phyloP scores from a whole-genome alignment of 2,888 invertebrate genomes.

The Sarcophaga caerulescens region DNA sequence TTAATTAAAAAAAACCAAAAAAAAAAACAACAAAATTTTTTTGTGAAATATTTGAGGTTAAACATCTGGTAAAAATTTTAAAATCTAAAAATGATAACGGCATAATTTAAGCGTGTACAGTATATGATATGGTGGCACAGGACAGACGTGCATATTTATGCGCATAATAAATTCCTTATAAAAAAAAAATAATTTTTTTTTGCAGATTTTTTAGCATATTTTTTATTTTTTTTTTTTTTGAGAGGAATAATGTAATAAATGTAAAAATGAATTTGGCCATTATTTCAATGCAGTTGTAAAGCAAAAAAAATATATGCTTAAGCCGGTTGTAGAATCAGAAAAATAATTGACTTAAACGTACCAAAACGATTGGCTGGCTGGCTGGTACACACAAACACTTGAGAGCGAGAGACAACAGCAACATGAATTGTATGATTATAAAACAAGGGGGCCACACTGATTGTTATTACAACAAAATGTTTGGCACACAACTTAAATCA shows the following conservation, averaged over 20 bases:
- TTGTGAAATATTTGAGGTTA: slow-evolving; percentile 49
- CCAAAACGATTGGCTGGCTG: slow-evolving; percentile 23
- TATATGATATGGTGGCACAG: background rate
- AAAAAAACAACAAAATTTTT: background rate
- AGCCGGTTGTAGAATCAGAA: slow-evolving; percentile 49
- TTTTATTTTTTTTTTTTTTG: slow-evolving; percentile 9
- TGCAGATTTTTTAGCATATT: background rate
- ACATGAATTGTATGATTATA: slow-evolving; percentile 26
- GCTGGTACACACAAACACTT: slow-evolving; percentile 2
- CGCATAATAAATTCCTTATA: slow-evolving; percentile 56
- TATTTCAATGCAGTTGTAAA: background rate
- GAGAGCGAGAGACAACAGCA: background rate
- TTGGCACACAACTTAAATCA: background rate
- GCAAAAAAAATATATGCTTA: background rate
- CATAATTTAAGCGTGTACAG: slow-evolving; percentile 4
- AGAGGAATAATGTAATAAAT: slow-evolving; percentile 53
- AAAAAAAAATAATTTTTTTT: background rate
- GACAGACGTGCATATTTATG: slow-evolving; percentile 52
- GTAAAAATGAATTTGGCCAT: slow-evolving; percentile 40
- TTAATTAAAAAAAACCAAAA: slow-evolving; percentile 40
- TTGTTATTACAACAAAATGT: slow-evolving; percentile 17
- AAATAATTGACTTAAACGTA: slow-evolving; percentile 37
- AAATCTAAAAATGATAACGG: slow-evolving; percentile 54
- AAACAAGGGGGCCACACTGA: slow-evolving; percentile 54
- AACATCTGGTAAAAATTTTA: slow-evolving; percentile 62